phyloP scores from a whole-genome alignment of 2,113 vertebrate species.

The Anser brachyrhynchus region DNA sequence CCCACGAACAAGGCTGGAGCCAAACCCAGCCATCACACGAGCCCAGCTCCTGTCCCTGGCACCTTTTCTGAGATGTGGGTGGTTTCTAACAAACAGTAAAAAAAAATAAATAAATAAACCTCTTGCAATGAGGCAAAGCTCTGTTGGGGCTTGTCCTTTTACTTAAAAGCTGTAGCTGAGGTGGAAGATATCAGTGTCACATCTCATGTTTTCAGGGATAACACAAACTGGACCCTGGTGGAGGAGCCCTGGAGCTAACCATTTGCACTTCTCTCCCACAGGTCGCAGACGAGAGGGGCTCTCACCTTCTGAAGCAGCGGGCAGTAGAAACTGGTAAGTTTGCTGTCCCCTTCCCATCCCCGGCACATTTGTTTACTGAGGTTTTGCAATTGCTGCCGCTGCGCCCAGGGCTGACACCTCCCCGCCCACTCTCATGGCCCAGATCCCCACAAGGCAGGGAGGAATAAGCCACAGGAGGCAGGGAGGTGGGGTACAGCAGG shows the following conservation, averaged over 20 bases:
- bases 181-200: rapidly evolving
- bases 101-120: too few relatives aligned
- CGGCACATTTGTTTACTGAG: rapidly evolving
- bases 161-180: not conserved
- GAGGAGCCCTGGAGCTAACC: not conserved
- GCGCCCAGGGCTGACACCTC: not conserved
- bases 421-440: not conserved
- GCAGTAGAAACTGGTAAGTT: not conserved
- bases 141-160: not conserved
- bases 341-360: not conserved
- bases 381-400: rapidly evolving
- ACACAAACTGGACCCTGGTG: rapidly evolving
- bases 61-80: not conserved
- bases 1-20: not conserved
- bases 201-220: not conserved
- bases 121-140: not conserved
- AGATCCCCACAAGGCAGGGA: not conserved
- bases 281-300: not conserved
- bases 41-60: not conserved
- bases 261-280: not conserved
- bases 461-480: not conserved
- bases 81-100: not conserved
- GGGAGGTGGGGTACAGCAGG: not conserved
- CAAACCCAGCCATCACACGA: not conserved
- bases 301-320: conserved; percentile 39